Percentiles rank a stretch among this genome's conserved stretches.
Evolutionary conservation across 2,888 invertebrate genomes (phyloP).

Genomic region (Drosophila merina): DNA sequence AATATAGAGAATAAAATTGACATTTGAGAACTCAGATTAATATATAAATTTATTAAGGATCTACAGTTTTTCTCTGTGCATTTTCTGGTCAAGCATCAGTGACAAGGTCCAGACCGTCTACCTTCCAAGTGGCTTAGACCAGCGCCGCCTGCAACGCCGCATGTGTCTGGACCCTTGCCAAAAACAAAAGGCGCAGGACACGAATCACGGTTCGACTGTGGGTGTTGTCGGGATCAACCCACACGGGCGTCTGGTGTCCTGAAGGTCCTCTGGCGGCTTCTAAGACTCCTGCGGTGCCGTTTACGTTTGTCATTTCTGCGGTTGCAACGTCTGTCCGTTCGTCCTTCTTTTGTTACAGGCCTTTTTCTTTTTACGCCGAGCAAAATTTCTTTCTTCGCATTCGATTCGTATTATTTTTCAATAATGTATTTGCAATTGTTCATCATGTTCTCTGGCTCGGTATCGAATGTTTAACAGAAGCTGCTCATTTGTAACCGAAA

Average conservation of each 20-base stretch:
- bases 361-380: conserved; percentile 15
- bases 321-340: conserved; percentile 46
- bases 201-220: conserved; percentile 57
- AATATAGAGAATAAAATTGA: not conserved
- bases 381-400: conserved; percentile 28
- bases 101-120: conserved; percentile 36
- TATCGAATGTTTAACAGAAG: conserved; percentile 18
- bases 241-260: conserved; percentile 48
- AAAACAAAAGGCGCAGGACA: conserved; percentile 31
- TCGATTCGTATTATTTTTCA: conserved; percentile 61
- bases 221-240: conserved; percentile 69
- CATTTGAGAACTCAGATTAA: too few species aligned
- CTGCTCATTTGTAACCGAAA: conserved; percentile 17
- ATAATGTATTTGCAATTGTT: conserved; percentile 57
- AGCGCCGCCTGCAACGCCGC: conserved; percentile 72
- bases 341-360: conserved; percentile 44
- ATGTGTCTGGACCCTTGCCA: conserved; percentile 52
- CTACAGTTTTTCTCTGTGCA: not conserved
- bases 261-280: conserved; percentile 14
- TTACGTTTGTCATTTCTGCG: conserved; percentile 72
- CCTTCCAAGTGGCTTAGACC: conserved; percentile 56
- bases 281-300: conserved; percentile 54
- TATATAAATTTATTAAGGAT: not conserved
- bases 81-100: conserved; percentile 63
- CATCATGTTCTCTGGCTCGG: conserved; percentile 19